Conservation (phyloP, 2,797 vertebrate species). For the Oreochromis grahami region DNA sequence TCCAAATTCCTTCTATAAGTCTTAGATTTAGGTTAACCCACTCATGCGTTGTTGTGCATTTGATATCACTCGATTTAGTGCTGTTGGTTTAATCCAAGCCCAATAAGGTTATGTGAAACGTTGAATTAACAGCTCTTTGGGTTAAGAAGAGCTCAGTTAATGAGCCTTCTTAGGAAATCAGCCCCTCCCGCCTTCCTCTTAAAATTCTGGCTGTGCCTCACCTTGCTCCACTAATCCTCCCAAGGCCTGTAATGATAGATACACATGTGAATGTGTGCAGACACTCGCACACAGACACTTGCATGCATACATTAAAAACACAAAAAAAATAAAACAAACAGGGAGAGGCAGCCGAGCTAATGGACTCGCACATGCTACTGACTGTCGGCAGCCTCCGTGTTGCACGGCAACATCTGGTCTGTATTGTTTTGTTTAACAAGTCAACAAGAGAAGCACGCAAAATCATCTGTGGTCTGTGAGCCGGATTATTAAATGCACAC, state of each 20-base stretch:
- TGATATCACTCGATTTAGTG: neutral
- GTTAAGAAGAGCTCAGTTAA: slow-evolving; percentile 35
- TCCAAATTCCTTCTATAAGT: neutral
- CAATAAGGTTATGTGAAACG: slow-evolving; percentile 20
- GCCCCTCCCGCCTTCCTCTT: slow-evolving; percentile 33
- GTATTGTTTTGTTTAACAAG: slow-evolving; percentile 42
- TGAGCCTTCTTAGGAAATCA: slow-evolving; percentile 44
- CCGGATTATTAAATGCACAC: neutral
- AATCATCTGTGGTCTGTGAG: slow-evolving; percentile 18
- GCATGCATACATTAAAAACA: slow-evolving; percentile 15
- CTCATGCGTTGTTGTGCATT: neutral
- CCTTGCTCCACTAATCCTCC: slow-evolving; percentile 61
- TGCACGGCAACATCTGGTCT: slow-evolving; percentile 42
- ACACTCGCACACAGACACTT: neutral
- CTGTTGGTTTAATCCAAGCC: slow-evolving; percentile 19
- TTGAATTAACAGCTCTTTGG: slow-evolving; percentile 33
- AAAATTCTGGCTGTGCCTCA: slow-evolving; percentile 57
- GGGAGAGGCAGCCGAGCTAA: slow-evolving; percentile 34
- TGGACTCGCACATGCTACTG: slow-evolving; percentile 29
- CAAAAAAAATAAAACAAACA: neutral
- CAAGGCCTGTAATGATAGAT: slow-evolving; percentile 51
- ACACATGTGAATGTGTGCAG: neutral
- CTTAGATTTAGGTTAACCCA: neutral
- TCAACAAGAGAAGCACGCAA: slow-evolving; percentile 10
- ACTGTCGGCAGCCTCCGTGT: slow-evolving; percentile 28